Conservation (phyloP, 2,888 invertebrate species). For the Megamerina dolium region DNA sequence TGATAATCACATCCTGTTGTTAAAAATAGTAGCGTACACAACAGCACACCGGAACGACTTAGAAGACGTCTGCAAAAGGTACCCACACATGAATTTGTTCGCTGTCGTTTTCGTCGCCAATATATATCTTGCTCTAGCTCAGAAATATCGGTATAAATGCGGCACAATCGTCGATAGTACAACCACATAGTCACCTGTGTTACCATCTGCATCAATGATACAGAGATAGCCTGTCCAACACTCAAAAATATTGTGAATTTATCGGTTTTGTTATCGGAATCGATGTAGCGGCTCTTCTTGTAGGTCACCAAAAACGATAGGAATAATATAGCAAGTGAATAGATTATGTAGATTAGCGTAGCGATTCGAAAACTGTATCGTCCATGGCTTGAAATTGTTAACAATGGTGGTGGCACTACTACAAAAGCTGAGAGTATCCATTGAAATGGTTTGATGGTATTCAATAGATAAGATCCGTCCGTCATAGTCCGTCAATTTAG, state of each 20-base stretch:
- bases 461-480: slow-evolving; percentile 17
- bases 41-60: slow-evolving; percentile 18
- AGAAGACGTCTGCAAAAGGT: slow-evolving; percentile 18
- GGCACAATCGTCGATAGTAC: slow-evolving; percentile 13
- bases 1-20: too few species aligned
- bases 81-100: too few species aligned
- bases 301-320: slow-evolving; percentile 19
- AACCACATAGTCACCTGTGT: slow-evolving; percentile 20
- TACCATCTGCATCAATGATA: slow-evolving; percentile 15
- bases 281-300: slow-evolving; percentile 21
- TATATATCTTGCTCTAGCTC: slow-evolving; percentile 28
- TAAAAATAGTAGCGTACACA: slow-evolving; percentile 6
- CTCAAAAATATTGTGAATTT: slow-evolving; percentile 29
- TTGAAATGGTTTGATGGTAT: slow-evolving; percentile 12
- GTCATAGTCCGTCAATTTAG: too few species aligned
- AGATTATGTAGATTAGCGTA: background rate
- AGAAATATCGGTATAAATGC: slow-evolving; percentile 23
- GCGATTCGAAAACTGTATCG: too few species aligned
- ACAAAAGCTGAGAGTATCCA: slow-evolving; percentile 19
- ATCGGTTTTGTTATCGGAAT: slow-evolving; percentile 14
- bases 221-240: slow-evolving; percentile 16
- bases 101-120: slow-evolving; percentile 4
- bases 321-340: slow-evolving; percentile 11
- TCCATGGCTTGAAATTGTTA: too few species aligned
- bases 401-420: slow-evolving; percentile 19